Evolutionary conservation across 2,797 vertebrate species (phyloP), one percentile per base, ranked within the genome.

Genomic region (Myotis daubentonii): DNA sequence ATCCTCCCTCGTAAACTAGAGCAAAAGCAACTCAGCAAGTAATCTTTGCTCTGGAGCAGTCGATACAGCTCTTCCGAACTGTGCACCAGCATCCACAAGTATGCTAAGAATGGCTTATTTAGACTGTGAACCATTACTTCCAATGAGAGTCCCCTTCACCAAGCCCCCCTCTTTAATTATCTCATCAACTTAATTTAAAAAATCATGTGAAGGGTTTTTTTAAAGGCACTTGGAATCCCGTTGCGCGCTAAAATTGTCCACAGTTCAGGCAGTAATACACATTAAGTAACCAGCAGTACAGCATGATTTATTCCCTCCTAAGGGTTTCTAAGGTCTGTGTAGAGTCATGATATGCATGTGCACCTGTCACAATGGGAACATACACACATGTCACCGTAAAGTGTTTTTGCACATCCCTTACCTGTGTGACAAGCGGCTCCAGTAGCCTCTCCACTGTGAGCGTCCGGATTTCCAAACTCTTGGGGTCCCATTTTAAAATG

Each of bases 401-500:
- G 49, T 20, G 23, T 78, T 78, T 51, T 30, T 60, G 3, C 93
- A 87, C 3, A 44, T 91, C 49, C 84, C 97, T 98, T 99, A 99
- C 99, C 99, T 99, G 99, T 84, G 99, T 99, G 91, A 99, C 99
- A 6, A 99, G 98, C 0, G 99, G 99, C 94, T 99, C 99, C 97
- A 99, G 95, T 1, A 99, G 98, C 92, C 99, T 99, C 98, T 99
- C 99, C 92, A 99, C 99, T 2, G 99, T 99, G 74, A 99, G 98
- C 75, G 99, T 99, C 82, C 99, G 98, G 95, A 99, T 99, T 98
- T 99, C 99, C 92, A 99, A 98, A 97, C 99, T 99, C 98, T 99
- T 99, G 94, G 99, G 99, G 97, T 99, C 99, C 99, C 99, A 99
- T 99, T 99, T 99, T 97, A 99, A 99, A 98, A 99, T 99, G 98